Percentiles rank a stretch among this genome's conserved stretches.
These are phyloP conservation scores for Nymphicus hollandicus DNA, from an alignment of 2,113 vertebrate genomes.

Conservation along the genomic window DNA sequence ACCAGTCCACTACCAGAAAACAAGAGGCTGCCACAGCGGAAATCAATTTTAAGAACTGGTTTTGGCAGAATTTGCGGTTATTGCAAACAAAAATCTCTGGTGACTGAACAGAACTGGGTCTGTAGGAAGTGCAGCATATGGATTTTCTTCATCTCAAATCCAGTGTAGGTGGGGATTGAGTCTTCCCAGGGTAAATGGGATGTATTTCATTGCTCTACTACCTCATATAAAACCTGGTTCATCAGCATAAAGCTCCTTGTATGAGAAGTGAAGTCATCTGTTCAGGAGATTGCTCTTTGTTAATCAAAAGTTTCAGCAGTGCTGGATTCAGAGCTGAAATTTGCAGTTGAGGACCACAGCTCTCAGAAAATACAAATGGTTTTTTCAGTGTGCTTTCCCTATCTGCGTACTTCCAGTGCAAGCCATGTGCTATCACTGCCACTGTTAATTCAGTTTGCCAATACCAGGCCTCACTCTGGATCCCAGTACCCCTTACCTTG, in stretches of 20 bases:
- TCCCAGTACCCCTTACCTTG: not conserved
- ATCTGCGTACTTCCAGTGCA: not conserved
- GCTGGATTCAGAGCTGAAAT: not conserved
- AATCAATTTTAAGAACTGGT: not conserved
- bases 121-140: not conserved
- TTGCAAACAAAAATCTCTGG: not conserved
- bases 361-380: not conserved
- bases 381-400: not conserved
- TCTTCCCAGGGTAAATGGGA: not conserved
- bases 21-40: not conserved
- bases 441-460: not conserved
- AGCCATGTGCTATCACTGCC: not conserved
- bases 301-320: not conserved
- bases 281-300: not conserved
- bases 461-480: not conserved
- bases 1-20: not conserved
- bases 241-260: not conserved
- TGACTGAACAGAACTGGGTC: not conserved
- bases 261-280: not conserved
- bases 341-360: not conserved
- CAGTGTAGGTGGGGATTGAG: not conserved
- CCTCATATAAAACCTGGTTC: not conserved
- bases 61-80: not conserved
- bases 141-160: not conserved
- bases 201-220: not conserved